These are phyloP conservation scores for Cynopterus brachyotis DNA, from an alignment of 2,113 vertebrate species.

Conservation along the genomic window DNA sequence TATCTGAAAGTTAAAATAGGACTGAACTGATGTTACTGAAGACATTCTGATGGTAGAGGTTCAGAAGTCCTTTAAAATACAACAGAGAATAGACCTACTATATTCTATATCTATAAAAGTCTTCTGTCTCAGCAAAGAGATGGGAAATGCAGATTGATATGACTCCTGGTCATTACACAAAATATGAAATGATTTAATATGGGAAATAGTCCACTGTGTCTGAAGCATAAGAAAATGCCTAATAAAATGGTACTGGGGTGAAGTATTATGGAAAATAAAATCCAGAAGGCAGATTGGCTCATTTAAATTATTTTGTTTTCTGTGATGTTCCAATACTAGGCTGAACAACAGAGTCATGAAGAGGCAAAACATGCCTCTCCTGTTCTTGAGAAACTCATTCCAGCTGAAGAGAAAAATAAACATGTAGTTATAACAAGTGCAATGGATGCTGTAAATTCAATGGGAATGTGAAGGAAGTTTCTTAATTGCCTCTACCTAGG, in stretches of 20 bases:
- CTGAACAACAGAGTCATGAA: neutral
- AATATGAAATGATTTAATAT: neutral
- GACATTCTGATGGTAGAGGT: neutral
- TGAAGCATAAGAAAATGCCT: neutral
- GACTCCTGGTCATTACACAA: neutral
- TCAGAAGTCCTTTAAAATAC: neutral
- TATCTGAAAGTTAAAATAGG: neutral
- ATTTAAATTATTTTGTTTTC: neutral
- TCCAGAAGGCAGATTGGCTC: neutral
- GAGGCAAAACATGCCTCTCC: neutral
- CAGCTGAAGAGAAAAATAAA: neutral
- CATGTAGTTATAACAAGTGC: neutral
- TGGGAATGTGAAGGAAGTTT: neutral
- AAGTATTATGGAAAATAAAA: neutral
- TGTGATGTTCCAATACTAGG: neutral
- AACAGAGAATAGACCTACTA: neutral
- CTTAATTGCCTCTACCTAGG: neutral
- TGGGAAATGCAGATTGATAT: neutral
- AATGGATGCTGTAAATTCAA: neutral
- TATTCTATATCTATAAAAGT: neutral
- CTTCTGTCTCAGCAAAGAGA: neutral
- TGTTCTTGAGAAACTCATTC: neutral
- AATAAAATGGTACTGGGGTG: too few species aligned
- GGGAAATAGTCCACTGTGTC: neutral
- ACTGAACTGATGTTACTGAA: neutral